A percentile compares a stretch with the other conserved stretches of the same genome.
These are phyloP conservation scores for Numenius arquata DNA, from an alignment of 2,113 vertebrate genomes.

Conservation along the genomic window DNA sequence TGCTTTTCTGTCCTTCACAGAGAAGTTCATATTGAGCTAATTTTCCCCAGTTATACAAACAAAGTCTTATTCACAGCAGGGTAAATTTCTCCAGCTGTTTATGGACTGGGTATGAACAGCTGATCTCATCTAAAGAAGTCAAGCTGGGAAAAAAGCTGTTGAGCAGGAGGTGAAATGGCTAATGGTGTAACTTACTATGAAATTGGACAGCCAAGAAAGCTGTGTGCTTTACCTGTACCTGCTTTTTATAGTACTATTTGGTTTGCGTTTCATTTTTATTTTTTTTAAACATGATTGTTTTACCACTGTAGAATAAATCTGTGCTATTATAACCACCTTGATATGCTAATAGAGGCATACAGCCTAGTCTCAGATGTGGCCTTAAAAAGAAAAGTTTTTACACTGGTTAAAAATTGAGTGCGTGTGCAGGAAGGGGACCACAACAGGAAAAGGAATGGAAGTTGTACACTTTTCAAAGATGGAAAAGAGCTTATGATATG, in stretches of 20 bases:
- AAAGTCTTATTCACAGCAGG: slow-evolving; percentile 34
- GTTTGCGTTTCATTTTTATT: background rate
- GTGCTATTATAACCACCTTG: background rate
- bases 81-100: slow-evolving; percentile 35
- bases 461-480: accelerated
- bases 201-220: background rate
- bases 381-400: background rate
- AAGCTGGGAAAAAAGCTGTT: background rate
- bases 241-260: background rate
- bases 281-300: background rate
- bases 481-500: background rate
- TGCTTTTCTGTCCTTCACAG: background rate
- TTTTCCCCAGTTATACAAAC: slow-evolving; percentile 7
- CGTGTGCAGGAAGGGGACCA: background rate
- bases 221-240: background rate
- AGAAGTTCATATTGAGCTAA: background rate
- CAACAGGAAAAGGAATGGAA: background rate
- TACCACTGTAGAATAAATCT: background rate
- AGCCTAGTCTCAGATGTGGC: accelerated
- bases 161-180: background rate
- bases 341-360: background rate
- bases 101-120: slow-evolving; percentile 3
- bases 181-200: background rate
- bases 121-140: slow-evolving; percentile 6
- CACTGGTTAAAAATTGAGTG: background rate